Conservation (phyloP, 2,113 vertebrate species). For the Phocoena sinus region DNA sequence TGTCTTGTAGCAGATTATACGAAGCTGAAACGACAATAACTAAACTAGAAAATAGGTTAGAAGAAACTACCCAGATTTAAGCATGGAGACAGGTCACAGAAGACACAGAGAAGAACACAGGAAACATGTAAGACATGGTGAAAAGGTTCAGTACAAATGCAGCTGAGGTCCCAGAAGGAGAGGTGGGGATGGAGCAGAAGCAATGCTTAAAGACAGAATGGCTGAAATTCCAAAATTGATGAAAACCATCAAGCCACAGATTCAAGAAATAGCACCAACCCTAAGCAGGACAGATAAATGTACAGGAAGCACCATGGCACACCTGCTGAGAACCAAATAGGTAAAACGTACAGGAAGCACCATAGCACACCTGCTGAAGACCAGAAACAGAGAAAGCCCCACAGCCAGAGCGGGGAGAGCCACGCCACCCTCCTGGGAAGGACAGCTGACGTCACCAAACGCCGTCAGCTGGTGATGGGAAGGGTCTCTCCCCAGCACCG, state of each 20-base stretch:
- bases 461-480: not conserved
- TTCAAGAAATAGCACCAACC: not conserved
- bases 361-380: not conserved
- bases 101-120: not conserved
- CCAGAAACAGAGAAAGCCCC: not conserved
- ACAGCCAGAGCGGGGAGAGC: not conserved
- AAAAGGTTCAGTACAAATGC: rapidly evolving
- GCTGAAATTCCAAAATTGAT: not conserved
- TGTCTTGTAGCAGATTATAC: not conserved
- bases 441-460: not conserved
- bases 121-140: too few species aligned
- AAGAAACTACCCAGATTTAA: not conserved
- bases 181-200: not conserved
- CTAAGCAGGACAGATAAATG: not conserved
- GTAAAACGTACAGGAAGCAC: too few species aligned
- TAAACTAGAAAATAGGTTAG: not conserved
- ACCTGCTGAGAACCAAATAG: not conserved
- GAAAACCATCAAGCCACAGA: not conserved
- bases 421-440: too few species aligned
- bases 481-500: not conserved
- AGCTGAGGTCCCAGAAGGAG: not conserved
- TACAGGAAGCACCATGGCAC: rapidly evolving
- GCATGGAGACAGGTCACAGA: too few species aligned
- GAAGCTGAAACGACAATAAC: not conserved
- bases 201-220: too few species aligned